phyloP scores from a whole-genome alignment of 1,140 invertebrate genomes.

The Zaprionus taronus region DNA sequence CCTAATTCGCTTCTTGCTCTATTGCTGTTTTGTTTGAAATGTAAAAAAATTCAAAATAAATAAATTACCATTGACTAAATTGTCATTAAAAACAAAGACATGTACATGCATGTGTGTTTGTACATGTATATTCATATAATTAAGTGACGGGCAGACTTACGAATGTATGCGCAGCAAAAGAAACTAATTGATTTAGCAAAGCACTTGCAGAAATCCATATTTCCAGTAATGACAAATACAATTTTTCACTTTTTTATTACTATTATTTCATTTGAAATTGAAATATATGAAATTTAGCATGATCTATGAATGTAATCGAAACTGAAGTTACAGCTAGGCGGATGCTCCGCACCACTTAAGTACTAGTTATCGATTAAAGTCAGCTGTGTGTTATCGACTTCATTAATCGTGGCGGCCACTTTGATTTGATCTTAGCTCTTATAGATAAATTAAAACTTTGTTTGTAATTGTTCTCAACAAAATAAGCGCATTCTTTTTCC shows the following conservation, averaged over 20 bases:
- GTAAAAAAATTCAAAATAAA: too few species aligned
- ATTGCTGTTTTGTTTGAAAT: not conserved
- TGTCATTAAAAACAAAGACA: too few species aligned
- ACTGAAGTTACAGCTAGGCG: not conserved
- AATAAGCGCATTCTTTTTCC: not conserved
- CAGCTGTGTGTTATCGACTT: slow-evolving; percentile 16
- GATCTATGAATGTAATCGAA: not conserved
- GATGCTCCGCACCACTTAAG: slow-evolving; percentile 9
- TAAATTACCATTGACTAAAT: too few species aligned
- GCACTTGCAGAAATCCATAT: not conserved
- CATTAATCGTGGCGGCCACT: slow-evolving; percentile 1
- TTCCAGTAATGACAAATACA: not conserved
- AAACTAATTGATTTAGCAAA: not conserved
- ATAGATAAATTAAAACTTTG: slow-evolving; percentile 10
- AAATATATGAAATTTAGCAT: not conserved
- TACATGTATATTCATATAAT: not conserved
- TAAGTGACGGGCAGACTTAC: not conserved
- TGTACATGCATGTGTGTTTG: too few species aligned
- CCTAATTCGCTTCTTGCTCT: not conserved
- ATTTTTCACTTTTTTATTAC: not conserved
- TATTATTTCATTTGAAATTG: not conserved
- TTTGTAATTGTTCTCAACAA: slow-evolving; percentile 2
- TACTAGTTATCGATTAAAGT: slow-evolving; percentile 31
- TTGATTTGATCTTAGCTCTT: not conserved
- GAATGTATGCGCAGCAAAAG: not conserved